Evolutionary conservation across 2,888 invertebrate species (phyloP), one percentile per base, ranked within the genome.

Genomic region (Pediacus dermestoides): DNA sequence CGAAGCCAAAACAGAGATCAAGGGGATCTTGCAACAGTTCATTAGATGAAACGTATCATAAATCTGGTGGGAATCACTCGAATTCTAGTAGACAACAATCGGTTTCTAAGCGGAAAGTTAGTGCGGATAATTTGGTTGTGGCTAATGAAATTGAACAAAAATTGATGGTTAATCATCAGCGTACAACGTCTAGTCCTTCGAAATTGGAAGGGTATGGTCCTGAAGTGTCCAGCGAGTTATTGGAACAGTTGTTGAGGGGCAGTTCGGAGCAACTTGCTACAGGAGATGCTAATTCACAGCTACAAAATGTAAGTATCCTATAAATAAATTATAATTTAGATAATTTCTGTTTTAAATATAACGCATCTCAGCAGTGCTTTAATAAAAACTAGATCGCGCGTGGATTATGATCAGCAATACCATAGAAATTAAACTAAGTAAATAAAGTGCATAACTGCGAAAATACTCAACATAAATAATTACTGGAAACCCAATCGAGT

Each of bases 181-280:
- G 87, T 52, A 86, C 86, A 3, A 85, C 85, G 9, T 87, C 86
- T 4, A 86, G 86, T 52, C 87, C 87, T 16, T 85, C 84, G 10
- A 85, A 87, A 65, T 72, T 87, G 48, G 82, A 82, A 58, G 81
- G 81, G 30, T 69, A 75, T 39, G 58, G 60, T 35, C 47, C 72
- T 8, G 74, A 74, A 46, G 74, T 80, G 7, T 78, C 78, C 42
- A 78, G 75, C 9, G 85, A 87, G 61, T 70, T 88, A 42, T 72
- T 88, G 42, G 86, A 86, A 27, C 85, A 87, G 64, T 71, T 88
- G 44, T 74, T 88, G 30, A 77, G 84, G 48, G 88, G 87, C 37
- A 86, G 86, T 57, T 88, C 88, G 23, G 88, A 88, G 64, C 81
- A 85, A 49, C 71, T 85, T 37, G 79, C 84, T 9, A 77, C 80